Evolutionary conservation across 1,140 invertebrate species (phyloP).

Genomic region (Aphelinus atriplicis): DNA sequence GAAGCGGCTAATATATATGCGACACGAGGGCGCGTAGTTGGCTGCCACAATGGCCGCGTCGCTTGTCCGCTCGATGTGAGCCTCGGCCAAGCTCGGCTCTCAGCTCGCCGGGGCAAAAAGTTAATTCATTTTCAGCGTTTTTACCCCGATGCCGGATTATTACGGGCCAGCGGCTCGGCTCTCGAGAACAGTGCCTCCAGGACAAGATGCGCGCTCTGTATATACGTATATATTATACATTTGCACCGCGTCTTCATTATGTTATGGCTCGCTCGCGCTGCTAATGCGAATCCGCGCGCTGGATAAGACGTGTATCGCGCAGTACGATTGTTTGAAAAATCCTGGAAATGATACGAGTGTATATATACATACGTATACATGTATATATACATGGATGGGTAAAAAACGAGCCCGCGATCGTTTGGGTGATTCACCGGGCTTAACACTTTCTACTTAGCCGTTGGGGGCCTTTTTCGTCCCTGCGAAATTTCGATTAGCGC

Average conservation of each 20-base stretch:
- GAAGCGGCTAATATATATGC: neutral
- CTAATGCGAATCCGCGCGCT: too few species aligned
- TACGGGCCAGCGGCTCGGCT: neutral
- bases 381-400: too few species aligned
- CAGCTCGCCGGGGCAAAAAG: slow-evolving; percentile 52
- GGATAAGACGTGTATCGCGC: too few species aligned
- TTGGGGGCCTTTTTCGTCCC: slow-evolving; percentile 6
- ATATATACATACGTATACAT: too few species aligned
- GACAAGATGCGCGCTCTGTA: neutral
- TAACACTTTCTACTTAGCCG: slow-evolving; percentile 6
- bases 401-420: neutral
- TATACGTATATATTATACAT: too few species aligned
- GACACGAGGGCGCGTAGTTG: too few species aligned
- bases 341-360: too few species aligned
- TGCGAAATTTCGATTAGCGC: slow-evolving; percentile 15
- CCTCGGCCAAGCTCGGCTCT: slow-evolving; percentile 39
- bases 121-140: slow-evolving; percentile 62
- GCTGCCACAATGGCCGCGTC: slow-evolving; percentile 32
- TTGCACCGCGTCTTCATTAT: too few species aligned
- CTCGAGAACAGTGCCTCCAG: neutral
- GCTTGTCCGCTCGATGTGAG: slow-evolving; percentile 17
- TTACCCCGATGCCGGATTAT: slow-evolving; percentile 49
- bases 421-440: slow-evolving; percentile 23
- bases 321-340: too few species aligned
- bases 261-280: too few species aligned